Evolutionary conservation across 1,140 invertebrate species (phyloP), one percentile per base, ranked within the genome.

Genomic region (Zaprionus gabonicus): DNA sequence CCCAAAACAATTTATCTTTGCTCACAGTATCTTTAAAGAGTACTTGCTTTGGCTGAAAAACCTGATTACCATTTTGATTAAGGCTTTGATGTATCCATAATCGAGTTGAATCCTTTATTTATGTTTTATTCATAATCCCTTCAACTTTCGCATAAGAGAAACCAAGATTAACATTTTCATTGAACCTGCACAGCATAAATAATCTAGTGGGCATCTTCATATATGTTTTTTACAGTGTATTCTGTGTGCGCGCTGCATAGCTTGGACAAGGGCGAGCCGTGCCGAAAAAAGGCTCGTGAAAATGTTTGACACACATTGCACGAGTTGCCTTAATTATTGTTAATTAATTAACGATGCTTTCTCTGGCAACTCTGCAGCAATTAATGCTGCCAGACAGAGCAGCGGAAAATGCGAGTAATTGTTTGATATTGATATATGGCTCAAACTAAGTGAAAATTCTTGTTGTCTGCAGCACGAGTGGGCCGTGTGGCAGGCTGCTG

Each of bases 401-500:
- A 64, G 15, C 34, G 23, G 41, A 9, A 9, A 44, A 9, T 17
- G 25, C 55, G 66, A 31, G 55, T 63, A 71, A 77, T 76, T 85
- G 56, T 82, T 83, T 79, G 82, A 71, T 60, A 82, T 80, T 87
- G 82, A 87, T 86, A 82, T 68, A 82, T 82, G 57, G 60, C 10
- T 27, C n/a, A 4, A 70, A 56, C 59, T 63, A 57, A 36, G 20
- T 41, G 36, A 25, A 25, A 41, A 23, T 60, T 44, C 41, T 15
- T 27, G 28, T 49, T 12, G 36, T 27, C 41, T 9, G 41, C 41
- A 20, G n/a, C 41, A 46, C n/a, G 41, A 17, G 58, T 41, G 36
- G 41, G 15, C 23, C 23, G 44, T 59, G 17, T 28, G 64, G 69
- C 56, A 53, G 38, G 56, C 27, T 17, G 41, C 20, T 25, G 17